A percentile compares a stretch with the other conserved stretches of the same genome.
phyloP scores from a whole-genome alignment of 2,113 vertebrate genomes.

The Salvelinus namaycush region DNA sequence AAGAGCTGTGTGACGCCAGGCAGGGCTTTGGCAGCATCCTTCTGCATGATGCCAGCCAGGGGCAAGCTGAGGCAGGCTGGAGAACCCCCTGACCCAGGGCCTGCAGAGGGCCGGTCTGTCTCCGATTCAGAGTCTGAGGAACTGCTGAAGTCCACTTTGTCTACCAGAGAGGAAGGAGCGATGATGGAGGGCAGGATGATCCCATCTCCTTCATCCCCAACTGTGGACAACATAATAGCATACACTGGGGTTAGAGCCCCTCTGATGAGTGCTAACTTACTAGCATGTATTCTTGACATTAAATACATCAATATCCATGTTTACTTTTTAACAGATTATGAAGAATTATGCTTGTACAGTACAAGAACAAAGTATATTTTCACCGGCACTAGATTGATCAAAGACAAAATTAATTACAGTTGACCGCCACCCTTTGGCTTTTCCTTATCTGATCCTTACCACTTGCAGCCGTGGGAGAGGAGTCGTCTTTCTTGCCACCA shows the following conservation, averaged over 20 bases:
- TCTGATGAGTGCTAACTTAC: neutral
- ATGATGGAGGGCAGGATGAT: constrained; percentile 98
- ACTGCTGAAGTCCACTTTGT: constrained; percentile 95
- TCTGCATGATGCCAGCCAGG: constrained; percentile 96
- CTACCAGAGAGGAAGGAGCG: constrained; percentile 87
- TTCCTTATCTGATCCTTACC: constrained; percentile 67
- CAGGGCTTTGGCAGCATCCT: constrained; percentile 89
- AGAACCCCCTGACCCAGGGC: constrained; percentile 75
- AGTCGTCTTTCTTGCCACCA: constrained; percentile 85
- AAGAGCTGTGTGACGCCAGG: constrained; percentile 94
- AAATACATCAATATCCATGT: neutral
- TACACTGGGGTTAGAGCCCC: neutral
- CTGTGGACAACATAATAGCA: constrained; percentile 65
- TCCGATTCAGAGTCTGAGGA: constrained; percentile 94
- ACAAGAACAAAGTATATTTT: too few species aligned
- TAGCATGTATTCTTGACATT: neutral
- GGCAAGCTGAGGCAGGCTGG: constrained; percentile 88
- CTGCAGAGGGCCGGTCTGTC: constrained; percentile 85
- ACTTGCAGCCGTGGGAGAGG: constrained; percentile 67
- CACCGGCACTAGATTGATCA: neutral
- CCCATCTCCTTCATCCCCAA: constrained; percentile 88
- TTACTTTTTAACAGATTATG: neutral
- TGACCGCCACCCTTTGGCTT: constrained; percentile 36
- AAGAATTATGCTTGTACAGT: too few species aligned
- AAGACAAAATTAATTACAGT: neutral